Evolutionary conservation across 2,113 vertebrate species (phyloP).

Genomic region (Bos taurus): DNA sequence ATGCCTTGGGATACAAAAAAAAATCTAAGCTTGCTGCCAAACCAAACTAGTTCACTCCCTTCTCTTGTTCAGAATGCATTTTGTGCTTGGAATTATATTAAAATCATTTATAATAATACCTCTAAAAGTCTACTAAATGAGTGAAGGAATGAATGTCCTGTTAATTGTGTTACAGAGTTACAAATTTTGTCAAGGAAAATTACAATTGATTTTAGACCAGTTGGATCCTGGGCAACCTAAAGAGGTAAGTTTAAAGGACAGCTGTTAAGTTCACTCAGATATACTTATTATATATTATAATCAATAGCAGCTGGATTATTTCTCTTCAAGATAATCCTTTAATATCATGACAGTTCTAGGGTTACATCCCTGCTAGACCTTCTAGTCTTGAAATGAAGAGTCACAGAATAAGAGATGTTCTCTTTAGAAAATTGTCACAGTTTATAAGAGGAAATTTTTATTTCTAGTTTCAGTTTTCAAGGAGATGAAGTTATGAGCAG

Average conservation of each 20-base stretch:
- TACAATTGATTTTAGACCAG: constrained; percentile 89
- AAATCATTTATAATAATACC: neutral
- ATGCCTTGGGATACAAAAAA: neutral
- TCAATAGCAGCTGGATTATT: neutral
- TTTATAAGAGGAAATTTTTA: neutral
- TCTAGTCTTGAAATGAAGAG: neutral
- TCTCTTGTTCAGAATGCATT: neutral
- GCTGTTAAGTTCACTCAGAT: neutral
- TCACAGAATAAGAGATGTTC: neutral
- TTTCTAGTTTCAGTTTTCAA: neutral
- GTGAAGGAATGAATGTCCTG: constrained; percentile 39
- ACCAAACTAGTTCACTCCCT: neutral
- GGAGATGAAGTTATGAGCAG: neutral
- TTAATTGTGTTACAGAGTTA: constrained; percentile 87
- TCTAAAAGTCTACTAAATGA: constrained; percentile 55
- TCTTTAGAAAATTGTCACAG: neutral
- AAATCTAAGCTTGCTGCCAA: neutral
- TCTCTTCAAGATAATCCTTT: neutral
- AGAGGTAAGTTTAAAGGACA: constrained; percentile 85
- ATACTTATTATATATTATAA: neutral
- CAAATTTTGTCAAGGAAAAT: constrained; percentile 92
- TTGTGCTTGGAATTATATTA: neutral
- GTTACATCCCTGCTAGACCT: neutral
- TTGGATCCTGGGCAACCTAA: constrained; percentile 89
- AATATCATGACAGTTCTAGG: neutral